Evolutionary conservation across 2,888 invertebrate species (phyloP).

Genomic region (Andrena bicolor): DNA sequence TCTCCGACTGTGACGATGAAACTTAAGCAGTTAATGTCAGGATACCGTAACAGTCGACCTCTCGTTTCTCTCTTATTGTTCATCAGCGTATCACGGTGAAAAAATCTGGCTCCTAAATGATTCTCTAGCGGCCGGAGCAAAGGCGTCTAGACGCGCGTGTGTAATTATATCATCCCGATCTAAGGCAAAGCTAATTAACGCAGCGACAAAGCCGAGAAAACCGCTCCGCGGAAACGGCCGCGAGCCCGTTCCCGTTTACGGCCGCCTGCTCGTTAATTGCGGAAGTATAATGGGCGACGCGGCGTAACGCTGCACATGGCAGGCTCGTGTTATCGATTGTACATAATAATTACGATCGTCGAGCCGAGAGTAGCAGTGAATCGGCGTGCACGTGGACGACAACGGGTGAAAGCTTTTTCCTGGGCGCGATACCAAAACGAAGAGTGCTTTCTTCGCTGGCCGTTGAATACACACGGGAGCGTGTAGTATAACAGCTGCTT

Average conservation of each 20-base stretch:
- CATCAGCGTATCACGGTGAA: background rate
- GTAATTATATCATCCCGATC: conserved; percentile 21
- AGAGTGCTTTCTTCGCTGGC: background rate
- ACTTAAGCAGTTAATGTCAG: background rate
- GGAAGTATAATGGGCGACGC: conserved; percentile 49
- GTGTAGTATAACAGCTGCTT: background rate
- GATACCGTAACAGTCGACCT: background rate
- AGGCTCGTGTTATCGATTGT: background rate
- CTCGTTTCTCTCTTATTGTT: background rate
- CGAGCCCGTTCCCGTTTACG: conserved; percentile 27
- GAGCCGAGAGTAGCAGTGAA: background rate
- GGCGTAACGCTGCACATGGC: conserved; percentile 36
- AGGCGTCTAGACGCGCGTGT: background rate
- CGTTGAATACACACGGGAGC: background rate
- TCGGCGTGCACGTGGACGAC: conserved; percentile 14
- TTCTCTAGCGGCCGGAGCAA: conserved; percentile 1
- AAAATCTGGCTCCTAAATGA: conserved; percentile 1
- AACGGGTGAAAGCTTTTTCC: conserved; percentile 42
- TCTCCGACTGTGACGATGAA: too few relatives aligned
- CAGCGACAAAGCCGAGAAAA: conserved; percentile 4
- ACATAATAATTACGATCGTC: conserved; percentile 49
- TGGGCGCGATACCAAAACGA: background rate
- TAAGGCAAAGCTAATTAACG: conserved; percentile 33
- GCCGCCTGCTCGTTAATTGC: conserved; percentile 34
- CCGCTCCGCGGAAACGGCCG: conserved; percentile 6